Evolutionary conservation across 1,140 invertebrate species (phyloP).

Genomic region (Metaphire vulgaris): DNA sequence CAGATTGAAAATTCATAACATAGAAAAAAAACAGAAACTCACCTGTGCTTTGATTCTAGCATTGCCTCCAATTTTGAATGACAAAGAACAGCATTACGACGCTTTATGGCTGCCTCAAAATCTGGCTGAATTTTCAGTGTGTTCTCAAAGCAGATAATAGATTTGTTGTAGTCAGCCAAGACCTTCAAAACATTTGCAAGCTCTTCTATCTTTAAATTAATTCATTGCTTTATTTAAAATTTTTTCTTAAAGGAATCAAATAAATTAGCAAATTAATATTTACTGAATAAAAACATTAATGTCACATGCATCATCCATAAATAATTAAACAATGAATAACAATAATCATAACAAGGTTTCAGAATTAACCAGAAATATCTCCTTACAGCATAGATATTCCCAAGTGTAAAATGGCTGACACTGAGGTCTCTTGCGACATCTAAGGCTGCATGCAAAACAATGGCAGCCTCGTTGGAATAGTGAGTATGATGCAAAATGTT

Average conservation of each 20-base stretch:
- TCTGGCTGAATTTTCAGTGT: slow-evolving; percentile 62
- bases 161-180: slow-evolving; percentile 55
- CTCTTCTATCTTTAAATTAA: neutral
- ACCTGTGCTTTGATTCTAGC: slow-evolving; percentile 63
- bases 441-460: slow-evolving; percentile 69
- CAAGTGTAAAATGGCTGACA: slow-evolving; percentile 70
- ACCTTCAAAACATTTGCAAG: slow-evolving; percentile 43
- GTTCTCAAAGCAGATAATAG: slow-evolving; percentile 63
- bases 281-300: too few relatives aligned
- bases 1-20: too few relatives aligned
- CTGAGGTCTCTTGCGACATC: slow-evolving; percentile 67
- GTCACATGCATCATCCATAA: too few relatives aligned
- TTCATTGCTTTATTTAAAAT: too few relatives aligned
- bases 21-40: too few relatives aligned
- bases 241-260: too few relatives aligned
- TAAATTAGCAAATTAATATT: too few relatives aligned
- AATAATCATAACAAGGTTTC: neutral
- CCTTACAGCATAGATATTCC: slow-evolving; percentile 65
- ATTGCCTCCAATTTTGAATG: slow-evolving; percentile 63
- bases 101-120: slow-evolving; percentile 56
- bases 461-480: slow-evolving; percentile 68
- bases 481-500: slow-evolving; percentile 70
- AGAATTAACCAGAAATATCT: slow-evolving; percentile 4
- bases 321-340: neutral
- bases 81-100: slow-evolving; percentile 65